A percentile compares a stretch with the other conserved stretches of the same genome.
These are phyloP conservation scores for Colossoma macropomum DNA, from an alignment of 2,113 vertebrate genomes.

Conservation along the genomic window DNA sequence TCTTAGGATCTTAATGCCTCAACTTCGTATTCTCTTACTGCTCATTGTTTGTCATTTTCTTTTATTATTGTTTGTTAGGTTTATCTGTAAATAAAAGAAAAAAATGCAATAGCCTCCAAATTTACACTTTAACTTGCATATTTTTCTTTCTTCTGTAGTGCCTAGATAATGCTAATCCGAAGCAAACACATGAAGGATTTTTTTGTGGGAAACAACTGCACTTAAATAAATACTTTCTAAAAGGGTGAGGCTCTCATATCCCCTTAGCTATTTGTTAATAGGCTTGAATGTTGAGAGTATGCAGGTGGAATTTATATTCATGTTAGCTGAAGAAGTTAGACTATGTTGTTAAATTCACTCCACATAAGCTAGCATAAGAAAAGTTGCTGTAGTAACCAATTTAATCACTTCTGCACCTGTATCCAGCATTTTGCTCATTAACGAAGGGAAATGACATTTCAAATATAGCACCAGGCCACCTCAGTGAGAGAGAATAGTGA, in stretches of 20 bases:
- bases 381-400: conserved; percentile 62
- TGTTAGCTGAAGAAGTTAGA: conserved; percentile 31
- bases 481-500: conserved; percentile 76
- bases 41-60: not conserved
- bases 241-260: not conserved
- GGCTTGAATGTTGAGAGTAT: not conserved
- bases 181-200: not conserved
- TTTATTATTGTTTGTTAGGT: not conserved
- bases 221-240: not conserved
- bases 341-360: conserved; percentile 62
- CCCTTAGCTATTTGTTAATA: not conserved
- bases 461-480: conserved; percentile 66
- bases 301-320: conserved; percentile 1
- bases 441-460: conserved; percentile 76
- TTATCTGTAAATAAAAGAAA: not conserved
- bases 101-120: too few species aligned
- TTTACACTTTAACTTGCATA: not conserved
- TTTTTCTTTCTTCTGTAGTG: not conserved
- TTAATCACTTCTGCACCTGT: conserved; percentile 68
- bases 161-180: not conserved
- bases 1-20: not conserved
- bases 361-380: conserved; percentile 53
- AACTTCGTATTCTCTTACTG: not conserved
- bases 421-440: conserved; percentile 73
- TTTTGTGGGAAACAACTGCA: not conserved